Conservation (phyloP, 2,113 vertebrate genomes). For the Balaeniceps rex region DNA sequence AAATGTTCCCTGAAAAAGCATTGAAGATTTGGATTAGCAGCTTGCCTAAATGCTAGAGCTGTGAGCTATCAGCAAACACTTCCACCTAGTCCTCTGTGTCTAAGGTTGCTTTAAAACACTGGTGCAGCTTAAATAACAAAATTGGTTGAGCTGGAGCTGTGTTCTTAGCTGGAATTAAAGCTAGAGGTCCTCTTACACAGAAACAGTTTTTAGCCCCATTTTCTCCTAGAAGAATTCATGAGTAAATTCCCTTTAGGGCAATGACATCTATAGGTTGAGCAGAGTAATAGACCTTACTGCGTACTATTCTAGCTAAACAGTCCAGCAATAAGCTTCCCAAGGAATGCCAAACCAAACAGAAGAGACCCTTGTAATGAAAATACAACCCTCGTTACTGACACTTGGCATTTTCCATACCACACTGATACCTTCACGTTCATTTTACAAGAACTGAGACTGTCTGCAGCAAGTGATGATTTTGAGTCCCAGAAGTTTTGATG, state of each 20-base stretch:
- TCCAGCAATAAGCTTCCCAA: neutral
- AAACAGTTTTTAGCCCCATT: neutral
- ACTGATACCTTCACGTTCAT: rapidly evolving
- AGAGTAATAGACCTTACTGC: neutral
- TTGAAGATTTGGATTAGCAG: neutral
- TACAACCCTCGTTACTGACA: neutral
- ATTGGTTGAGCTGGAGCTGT: neutral
- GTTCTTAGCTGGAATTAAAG: neutral
- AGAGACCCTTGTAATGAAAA: neutral
- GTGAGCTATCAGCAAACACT: neutral
- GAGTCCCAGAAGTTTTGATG: neutral
- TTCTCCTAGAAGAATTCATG: neutral
- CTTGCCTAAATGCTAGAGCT: neutral
- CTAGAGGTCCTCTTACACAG: neutral
- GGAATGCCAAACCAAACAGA: neutral
- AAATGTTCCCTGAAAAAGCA: neutral
- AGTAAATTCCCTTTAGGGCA: neutral
- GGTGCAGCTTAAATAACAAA: neutral
- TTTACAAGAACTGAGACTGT: neutral
- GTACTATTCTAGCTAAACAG: neutral
- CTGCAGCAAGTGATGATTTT: neutral
- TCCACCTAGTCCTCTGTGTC: neutral
- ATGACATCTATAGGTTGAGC: neutral
- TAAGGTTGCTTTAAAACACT: neutral
- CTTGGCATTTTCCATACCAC: neutral